Base-by-base conservation (phyloP, 2,113 vertebrate species). In the Anhinga rufa region DNA sequence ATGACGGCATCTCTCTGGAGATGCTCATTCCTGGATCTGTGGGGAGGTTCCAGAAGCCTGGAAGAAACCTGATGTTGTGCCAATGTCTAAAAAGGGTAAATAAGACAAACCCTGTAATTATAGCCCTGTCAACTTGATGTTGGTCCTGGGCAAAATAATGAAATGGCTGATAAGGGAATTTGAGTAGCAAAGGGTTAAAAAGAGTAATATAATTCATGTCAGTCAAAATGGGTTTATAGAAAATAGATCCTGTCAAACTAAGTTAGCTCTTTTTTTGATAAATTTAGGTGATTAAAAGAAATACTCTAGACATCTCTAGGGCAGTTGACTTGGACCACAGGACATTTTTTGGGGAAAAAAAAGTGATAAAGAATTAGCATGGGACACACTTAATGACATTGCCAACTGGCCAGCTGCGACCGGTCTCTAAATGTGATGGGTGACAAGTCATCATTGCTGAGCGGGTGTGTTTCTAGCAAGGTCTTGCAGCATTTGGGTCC, bases 111-210 rank as follows among this genome's bases (percentile, higher is more conserved):
- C 5, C 0, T 1, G 49, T 93, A 93, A 80, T 93, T 96, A 69
- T 10, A 93, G 70, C 32, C 40, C 31, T 87, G 62, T 95, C 90
- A 96, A n/a, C 28, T 65, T 80, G 78, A 76, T 79, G 32, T 54
- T 96, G 77, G 54, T 94, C 58, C 54, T 3, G 10, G 68, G 58
- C 57, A 94, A 87, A 94, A 95, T 91, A 90, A 80, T 54, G 66
- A 91, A 88, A 85, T 76, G 32, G 21, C 78, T 91, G 78, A 93
- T 91, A 71, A 86, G 79, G 57, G 49, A 40, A 85, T 92, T 87
- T 82, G 78, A 96, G 82, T 82, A 94, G 66, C 66, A 88, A 97
- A 94, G 90, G 95, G 84, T 97, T 96, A 97, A 93, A 95, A 81
- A 79, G 38, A 91, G 38, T 93, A 91, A 90, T 94, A 72, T 74